Evolutionary conservation across 2,888 invertebrate species (phyloP), one percentile per base, ranked within the genome.

Genomic region (Volucella inflata): DNA sequence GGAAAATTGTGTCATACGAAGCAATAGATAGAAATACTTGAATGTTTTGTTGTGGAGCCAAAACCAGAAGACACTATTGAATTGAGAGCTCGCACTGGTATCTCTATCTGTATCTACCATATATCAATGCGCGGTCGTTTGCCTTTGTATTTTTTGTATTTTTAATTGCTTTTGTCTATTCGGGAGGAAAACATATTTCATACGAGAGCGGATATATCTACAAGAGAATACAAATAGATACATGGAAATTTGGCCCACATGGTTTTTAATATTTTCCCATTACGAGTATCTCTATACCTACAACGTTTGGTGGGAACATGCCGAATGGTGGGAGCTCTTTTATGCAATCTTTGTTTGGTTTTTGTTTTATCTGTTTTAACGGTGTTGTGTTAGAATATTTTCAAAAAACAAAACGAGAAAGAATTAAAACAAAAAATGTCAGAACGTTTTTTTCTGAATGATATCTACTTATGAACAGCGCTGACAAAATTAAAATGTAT

Each of bases 211-310:
- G 30, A 30, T 30, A 30, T 30, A 21, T 2, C 21, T 21, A 21
- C 21, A 0, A 21, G 21, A 0, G 21, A 21, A 21, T 53, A 21
- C 30, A 53, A 12, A 17, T 21, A 14, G 10, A 11, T 8, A 3
- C 14, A 16, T 72, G 36, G 6, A 30, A 30, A 6, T 30, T 4
- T 30, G 6, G 30, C 6, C 38, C 62, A 62, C 62, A 60, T 67
- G 60, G 8, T 40, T 36, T 51, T 40, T 46, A 42, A 62, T 53
- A 14, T 36, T 36, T 44, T 30, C 62, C 62, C 62, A 72, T 72
- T 72, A 72, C n/a, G n/a, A n/a, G n/a, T n/a, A n/a, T n/a, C n/a
- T 72, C 62, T 72, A 72, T 62, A 53, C 60, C 53, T 10, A 40
- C 4, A 50, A 30, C 4, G 30, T 30, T 30, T 50, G 46, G 60